phyloP scores from a whole-genome alignment of 2,888 invertebrate species.

The Andrena chrysosceles region DNA sequence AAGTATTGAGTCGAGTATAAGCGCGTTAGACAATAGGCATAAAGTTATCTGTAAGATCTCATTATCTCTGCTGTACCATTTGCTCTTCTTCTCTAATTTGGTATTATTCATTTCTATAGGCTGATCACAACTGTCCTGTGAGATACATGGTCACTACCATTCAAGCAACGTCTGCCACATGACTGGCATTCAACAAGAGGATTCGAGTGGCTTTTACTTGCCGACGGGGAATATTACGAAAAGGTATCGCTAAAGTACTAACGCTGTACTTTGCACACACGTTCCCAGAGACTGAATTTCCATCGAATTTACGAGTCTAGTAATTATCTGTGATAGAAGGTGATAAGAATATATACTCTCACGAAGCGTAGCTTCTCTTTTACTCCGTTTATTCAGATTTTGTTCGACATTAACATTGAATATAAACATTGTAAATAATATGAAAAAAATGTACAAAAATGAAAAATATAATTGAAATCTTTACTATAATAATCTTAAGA shows the following conservation, averaged over 20 bases:
- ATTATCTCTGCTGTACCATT: not conserved
- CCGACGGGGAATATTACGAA: not conserved
- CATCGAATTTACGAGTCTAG: not conserved
- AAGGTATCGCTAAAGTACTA: constrained; percentile 43
- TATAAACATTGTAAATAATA: constrained; percentile 15
- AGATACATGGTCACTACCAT: constrained; percentile 58
- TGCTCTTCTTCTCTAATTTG: constrained; percentile 46
- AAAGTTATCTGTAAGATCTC: constrained; percentile 39
- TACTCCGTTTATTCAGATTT: constrained; percentile 24
- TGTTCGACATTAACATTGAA: constrained; percentile 8
- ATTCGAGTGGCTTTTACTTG: constrained; percentile 36
- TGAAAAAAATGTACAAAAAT: constrained; percentile 13
- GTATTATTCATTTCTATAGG: constrained; percentile 75
- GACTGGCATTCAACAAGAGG: constrained; percentile 69
- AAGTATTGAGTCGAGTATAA: constrained; percentile 36
- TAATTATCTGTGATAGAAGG: constrained; percentile 1
- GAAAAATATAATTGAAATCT: constrained; percentile 4
- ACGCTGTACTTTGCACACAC: constrained; percentile 4
- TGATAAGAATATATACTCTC: constrained; percentile 21
- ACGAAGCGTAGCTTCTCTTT: constrained; percentile 11
- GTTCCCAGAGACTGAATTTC: constrained; percentile 22
- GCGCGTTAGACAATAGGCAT: constrained; percentile 42
- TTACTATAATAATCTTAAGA: constrained; percentile 11
- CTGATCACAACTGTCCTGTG: constrained; percentile 68
- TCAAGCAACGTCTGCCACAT: constrained; percentile 71